These are phyloP conservation scores for Ptiloglossa arizonensis DNA, from an alignment of 1,140 invertebrate genomes.

Conservation along the genomic window DNA sequence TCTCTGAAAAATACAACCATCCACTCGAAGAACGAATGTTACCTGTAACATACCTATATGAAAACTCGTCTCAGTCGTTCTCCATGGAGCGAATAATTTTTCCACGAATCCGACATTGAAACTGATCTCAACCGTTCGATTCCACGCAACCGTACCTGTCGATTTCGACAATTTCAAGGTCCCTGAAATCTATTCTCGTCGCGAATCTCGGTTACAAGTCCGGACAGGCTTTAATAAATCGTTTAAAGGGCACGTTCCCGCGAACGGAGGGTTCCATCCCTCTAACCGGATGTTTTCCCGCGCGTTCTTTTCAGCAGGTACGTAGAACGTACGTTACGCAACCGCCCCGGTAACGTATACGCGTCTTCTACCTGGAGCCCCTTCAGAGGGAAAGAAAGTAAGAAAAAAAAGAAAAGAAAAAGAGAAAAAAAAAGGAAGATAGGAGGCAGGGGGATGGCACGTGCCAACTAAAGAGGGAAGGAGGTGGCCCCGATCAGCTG, in stretches of 20 bases:
- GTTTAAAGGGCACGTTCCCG: conserved; percentile 32
- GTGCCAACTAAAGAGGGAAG: conserved; percentile 69
- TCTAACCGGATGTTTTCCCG: neutral
- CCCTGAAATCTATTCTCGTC: neutral
- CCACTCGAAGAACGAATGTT: no score
- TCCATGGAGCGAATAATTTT: no score
- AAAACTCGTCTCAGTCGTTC: no score
- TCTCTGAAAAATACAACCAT: no score
- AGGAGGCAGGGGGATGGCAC: conserved; percentile 73
- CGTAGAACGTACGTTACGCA: conserved; percentile 72
- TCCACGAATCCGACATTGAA: no score
- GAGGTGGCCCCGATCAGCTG: conserved; percentile 58
- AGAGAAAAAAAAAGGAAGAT: conserved; percentile 58
- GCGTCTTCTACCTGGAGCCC: conserved; percentile 57
- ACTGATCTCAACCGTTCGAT: no score
- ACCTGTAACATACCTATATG: no score
- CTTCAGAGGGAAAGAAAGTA: conserved; percentile 53
- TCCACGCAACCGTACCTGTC: no score
- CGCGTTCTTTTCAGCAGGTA: conserved; percentile 61
- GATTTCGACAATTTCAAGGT: no score
- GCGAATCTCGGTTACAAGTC: neutral
- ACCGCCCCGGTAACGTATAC: conserved; percentile 68
- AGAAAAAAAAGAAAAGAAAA: conserved; percentile 56
- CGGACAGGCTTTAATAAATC: neutral
- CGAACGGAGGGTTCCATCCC: neutral